Base-by-base conservation (phyloP, 2,797 vertebrate genomes). In the Esox masquinongy region DNA sequence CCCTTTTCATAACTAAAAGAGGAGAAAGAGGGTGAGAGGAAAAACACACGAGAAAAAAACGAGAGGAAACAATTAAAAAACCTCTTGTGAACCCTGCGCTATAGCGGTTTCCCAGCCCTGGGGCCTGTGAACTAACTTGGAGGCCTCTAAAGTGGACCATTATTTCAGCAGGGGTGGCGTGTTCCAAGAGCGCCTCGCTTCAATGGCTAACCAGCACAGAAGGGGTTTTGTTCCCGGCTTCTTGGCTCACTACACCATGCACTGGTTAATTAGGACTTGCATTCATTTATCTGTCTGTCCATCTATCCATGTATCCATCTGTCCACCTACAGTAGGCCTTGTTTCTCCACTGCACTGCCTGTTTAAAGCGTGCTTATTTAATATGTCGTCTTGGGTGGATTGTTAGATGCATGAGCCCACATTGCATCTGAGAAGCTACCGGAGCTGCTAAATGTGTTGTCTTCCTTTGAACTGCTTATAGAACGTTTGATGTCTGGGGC, bases 61-160 rank as follows among this genome's bases (percentile, higher is more conserved):
- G 74, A 16, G 79, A 90, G 92, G 91, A 92, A 93, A 94, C 93
- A 94, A 94, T 94, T 90, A 92, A 89, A 47, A 86, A 83, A 77
- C 83, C 88, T 88, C 87, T 92, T 86, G 91, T 92, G 87, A 92
- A 92, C 89, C 85, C 89, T 77, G 82, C 81, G 84, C 82, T 83
- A 81, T 84, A 88, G 90, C 88, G 87, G 90, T 93, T 94, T 95
- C 94, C 94, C 94, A 95, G 92, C 92, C 89, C 91, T 76, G 88
- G 84, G 86, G 88, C 91, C 92, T 93, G 91, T 94, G 92, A 94
- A 93, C 91, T 89, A 90, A 91, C 91, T 92, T 88, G 85, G 91
- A 93, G 91, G 90, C 91, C 90, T 85, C 89, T 92, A 92, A 92
- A 93, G 92, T 90, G 92, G 83, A 80, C 91, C 90, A 94, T 95